These are phyloP conservation scores for Altica lythri DNA, from an alignment of 2,888 invertebrate genomes.

Conservation along the genomic window DNA sequence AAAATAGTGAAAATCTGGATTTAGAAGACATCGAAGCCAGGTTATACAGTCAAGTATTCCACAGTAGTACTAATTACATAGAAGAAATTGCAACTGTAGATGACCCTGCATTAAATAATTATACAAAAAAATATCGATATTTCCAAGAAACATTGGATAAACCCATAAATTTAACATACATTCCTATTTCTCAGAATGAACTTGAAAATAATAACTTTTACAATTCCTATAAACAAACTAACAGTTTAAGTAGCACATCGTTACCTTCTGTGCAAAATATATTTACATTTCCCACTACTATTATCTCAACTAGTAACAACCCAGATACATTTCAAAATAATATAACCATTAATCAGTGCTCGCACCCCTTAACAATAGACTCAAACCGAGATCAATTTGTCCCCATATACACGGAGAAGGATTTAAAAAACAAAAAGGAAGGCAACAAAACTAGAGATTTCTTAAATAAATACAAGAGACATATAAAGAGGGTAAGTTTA, in stretches of 20 bases:
- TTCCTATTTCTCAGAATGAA: neutral
- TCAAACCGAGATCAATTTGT: too few relatives aligned
- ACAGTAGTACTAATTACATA: slow-evolving; percentile 33
- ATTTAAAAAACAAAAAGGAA: too few relatives aligned
- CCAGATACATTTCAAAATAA: slow-evolving; percentile 23
- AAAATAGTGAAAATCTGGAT: slow-evolving; percentile 38
- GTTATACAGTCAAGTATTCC: slow-evolving; percentile 52
- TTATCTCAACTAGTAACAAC: slow-evolving; percentile 8
- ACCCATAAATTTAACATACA: neutral
- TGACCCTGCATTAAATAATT: too few relatives aligned
- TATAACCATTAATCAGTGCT: slow-evolving; percentile 37
- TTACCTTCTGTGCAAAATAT: too few relatives aligned
- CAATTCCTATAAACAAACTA: too few relatives aligned
- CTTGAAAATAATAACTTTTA: too few relatives aligned
- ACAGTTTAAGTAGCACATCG: too few relatives aligned
- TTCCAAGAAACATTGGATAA: slow-evolving; percentile 4
- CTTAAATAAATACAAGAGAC: too few relatives aligned
- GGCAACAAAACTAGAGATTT: too few relatives aligned
- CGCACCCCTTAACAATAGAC: slow-evolving; percentile 26
- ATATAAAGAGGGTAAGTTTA: too few relatives aligned
- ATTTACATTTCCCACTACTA: slow-evolving; percentile 7
- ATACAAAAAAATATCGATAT: slow-evolving; percentile 17
- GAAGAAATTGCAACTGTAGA: slow-evolving; percentile 28
- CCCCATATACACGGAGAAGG: too few relatives aligned
- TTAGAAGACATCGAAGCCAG: slow-evolving; percentile 51